A percentile compares a stretch with the other conserved stretches of the same genome.
These are phyloP conservation scores for Acanthosepion esculentum DNA, from an alignment of 2,888 invertebrate species.

Conservation along the genomic window DNA sequence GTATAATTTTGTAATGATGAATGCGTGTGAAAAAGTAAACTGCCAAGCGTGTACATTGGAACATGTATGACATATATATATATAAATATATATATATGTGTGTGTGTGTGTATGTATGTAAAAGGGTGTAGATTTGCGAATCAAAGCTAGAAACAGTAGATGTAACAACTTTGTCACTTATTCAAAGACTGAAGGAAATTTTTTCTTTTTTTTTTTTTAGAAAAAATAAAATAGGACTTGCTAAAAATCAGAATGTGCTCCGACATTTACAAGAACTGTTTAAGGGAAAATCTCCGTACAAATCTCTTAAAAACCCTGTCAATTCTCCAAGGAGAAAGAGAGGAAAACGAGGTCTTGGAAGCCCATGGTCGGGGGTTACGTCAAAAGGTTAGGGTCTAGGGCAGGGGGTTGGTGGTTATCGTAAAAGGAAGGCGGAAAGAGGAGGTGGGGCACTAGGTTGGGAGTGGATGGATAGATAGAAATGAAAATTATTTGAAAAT, in stretches of 20 bases:
- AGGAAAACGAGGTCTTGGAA: neutral
- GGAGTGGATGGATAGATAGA: neutral
- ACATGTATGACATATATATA: neutral
- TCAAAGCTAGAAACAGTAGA: neutral
- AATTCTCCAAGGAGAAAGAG: neutral
- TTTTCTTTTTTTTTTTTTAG: too few species aligned
- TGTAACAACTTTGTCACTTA: neutral
- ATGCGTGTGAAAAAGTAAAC: neutral
- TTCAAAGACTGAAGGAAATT: neutral
- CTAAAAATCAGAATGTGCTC: neutral
- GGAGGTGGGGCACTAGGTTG: neutral
- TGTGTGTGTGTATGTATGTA: neutral
- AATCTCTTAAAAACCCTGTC: conserved; percentile 21
- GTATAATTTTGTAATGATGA: too few species aligned
- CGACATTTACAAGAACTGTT: neutral
- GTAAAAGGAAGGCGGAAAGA: neutral
- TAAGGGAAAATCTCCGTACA: neutral
- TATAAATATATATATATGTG: neutral
- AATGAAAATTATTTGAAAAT: conserved; percentile 15
- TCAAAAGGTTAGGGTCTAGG: neutral
- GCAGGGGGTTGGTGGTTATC: neutral
- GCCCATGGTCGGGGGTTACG: neutral
- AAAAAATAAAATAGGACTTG: neutral
- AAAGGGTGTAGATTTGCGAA: neutral
- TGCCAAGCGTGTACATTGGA: neutral